Evolutionary conservation across 2,888 invertebrate species (phyloP), one percentile per base, ranked within the genome.

Genomic region (Carpatolechia fugitivella): DNA sequence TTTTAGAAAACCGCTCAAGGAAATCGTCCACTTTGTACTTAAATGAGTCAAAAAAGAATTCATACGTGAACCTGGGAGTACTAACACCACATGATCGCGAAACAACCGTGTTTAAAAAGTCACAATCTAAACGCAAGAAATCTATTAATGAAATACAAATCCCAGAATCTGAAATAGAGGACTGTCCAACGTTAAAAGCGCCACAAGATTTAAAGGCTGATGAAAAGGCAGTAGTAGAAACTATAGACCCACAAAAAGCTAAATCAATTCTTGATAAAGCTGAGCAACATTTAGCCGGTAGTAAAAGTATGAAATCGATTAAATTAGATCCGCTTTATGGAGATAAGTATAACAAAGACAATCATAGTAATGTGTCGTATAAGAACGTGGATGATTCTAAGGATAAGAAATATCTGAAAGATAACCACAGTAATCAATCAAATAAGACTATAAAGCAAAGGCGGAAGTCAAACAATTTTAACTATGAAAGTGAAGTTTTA

Each of bases 401-500:
- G 7, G 91, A 91, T 57, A 82, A 3, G 67, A 80, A 90, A 63
- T 86, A 87, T 64, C 69, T 86, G 31, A 86, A 78, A 75, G 87
- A 89, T 60, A 90, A 85, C 62, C 87, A 84, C 52, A 90, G 89
- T 55, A 88, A 87, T 68, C 88, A 88, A 52, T 88, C 88, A 0
- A 69, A 69, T 58, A 76, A 80, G 3, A 33, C 52, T 18, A 81
- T 78, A 18, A 78, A 69, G 58, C 61, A 80, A 52, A 79, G 88
- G 61, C 71, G 79, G 57, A 88, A 89, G 64, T 89, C 92, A 0
- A 92, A 92, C 62, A 91, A 92, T 61, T 92, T 92, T 58, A 91
- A 91, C 65, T 87, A 89, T 20, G 93, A 93, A 70, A 92, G 88
- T 60, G 92, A 92, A 69, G 91, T 92, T 10, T 74, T 92, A 44